These are phyloP conservation scores for Neosalanx taihuensis DNA, from an alignment of 2,797 vertebrate species.

Conservation along the genomic window DNA sequence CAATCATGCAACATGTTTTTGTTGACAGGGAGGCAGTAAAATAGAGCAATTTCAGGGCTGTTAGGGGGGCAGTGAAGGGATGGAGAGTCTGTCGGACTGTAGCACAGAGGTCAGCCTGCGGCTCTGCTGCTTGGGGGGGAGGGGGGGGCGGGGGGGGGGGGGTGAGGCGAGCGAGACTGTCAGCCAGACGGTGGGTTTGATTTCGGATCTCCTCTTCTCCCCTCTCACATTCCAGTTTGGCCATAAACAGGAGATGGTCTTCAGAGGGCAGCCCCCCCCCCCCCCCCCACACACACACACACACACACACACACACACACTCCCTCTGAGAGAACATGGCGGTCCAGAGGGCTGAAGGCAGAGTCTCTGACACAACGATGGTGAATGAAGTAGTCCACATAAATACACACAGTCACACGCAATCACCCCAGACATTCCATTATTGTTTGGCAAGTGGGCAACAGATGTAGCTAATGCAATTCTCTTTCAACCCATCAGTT, in stretches of 20 bases:
- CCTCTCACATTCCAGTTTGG: conserved; percentile 10
- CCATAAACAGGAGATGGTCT: conserved; percentile 16
- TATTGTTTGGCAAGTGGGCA: conserved; percentile 28
- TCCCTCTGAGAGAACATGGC: conserved; percentile 14
- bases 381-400: conserved; percentile 30
- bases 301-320: too few species aligned
- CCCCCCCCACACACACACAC: too few species aligned
- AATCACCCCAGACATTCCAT: conserved; percentile 27
- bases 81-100: conserved; percentile 39
- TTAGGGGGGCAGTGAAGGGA: conserved; percentile 21
- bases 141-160: conserved; percentile 1
- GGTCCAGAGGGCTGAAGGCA: conserved; percentile 11
- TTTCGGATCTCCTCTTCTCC: not conserved
- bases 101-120: not conserved
- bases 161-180: conserved; percentile 13
- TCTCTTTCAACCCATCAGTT: conserved; percentile 14
- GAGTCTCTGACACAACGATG: conserved; percentile 24
- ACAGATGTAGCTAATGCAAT: conserved; percentile 18
- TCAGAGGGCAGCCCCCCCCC: conserved; percentile 17
- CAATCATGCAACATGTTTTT: conserved; percentile 40
- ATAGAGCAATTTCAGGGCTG: conserved; percentile 30
- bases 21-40: conserved; percentile 44
- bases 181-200: not conserved
- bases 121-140: not conserved
- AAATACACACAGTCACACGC: conserved; percentile 21